Base-by-base conservation (phyloP, 2,797 vertebrate species). In the Pangasius larnaudii region DNA sequence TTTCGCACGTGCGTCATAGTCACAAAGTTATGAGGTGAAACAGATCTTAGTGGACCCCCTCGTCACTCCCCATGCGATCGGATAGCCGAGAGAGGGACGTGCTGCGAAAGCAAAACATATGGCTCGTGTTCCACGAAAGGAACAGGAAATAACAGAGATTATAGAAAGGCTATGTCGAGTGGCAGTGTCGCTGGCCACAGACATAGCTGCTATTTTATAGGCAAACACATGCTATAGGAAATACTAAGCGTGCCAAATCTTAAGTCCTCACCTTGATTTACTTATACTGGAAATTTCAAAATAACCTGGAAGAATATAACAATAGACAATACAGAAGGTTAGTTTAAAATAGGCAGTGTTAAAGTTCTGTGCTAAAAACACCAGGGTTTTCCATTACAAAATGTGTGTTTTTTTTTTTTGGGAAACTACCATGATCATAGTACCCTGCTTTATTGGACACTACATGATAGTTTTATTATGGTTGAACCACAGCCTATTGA, bases 71-170 rank as follows among this genome's bases (percentile, higher is more conserved):
- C 5, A 24, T 61, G 61, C 2, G 69, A 65, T 88, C 71, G 7
- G 53, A 59, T 59, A 22, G 80, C 71, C 3, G 86, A 30, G 56
- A 22, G 59, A 85, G 27, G 7, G 72, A 84, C 36, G 65, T 39
- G 53, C 75, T 36, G 65, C 1, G 51, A 90, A 85, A 82, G 69
- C 56, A 85, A 85, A 87, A 86, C 86, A 89, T 80, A 65, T 85
- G 85, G 83, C 22, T 71, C 36, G 33, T 36, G 56, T 46, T 85
- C 86, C 46, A 49, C 1, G 39, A 88, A 71, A 83, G 49, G 42
- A 79, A 84, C 79, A 90, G 89, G 89, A 90, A 90, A 90, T 88
- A 90, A 86, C 81, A 51, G 67, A 74, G 84, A 87, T 87, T 87
- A 56, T 65, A 61, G 63, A 8, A 61, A 39, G 78, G 84, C 51